Conservation (phyloP, 2,888 invertebrate species). For the Lottia scabra region DNA sequence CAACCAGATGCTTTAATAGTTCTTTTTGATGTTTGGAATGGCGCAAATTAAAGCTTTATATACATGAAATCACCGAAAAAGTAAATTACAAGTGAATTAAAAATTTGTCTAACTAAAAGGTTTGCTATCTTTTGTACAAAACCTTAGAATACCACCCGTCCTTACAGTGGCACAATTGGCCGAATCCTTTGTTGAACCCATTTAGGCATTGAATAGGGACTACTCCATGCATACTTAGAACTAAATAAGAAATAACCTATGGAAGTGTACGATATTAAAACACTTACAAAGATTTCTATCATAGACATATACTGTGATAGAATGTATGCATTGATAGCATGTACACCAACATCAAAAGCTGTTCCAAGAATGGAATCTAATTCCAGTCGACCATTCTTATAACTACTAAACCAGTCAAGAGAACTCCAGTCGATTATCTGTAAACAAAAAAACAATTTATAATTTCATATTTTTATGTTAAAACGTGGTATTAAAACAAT, state of each 20-base stretch:
- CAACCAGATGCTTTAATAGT: no score
- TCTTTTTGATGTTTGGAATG: no score
- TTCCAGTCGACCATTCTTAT: conserved; percentile 38
- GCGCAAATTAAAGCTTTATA: no score
- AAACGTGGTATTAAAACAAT: no score
- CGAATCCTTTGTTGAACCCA: conserved; percentile 53
- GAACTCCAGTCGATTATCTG: conserved; percentile 64
- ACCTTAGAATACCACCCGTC: no score
- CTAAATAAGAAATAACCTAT: not conserved
- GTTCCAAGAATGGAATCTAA: conserved; percentile 54
- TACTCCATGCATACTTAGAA: conserved; percentile 50
- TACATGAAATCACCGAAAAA: no score
- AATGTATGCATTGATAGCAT: conserved; percentile 47
- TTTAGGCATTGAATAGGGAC: conserved; percentile 44
- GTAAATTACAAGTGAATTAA: no score
- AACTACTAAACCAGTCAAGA: conserved; percentile 52
- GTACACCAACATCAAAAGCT: conserved; percentile 54
- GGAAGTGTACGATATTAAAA: conserved; percentile 37
- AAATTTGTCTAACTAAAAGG: no score
- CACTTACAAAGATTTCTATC: conserved; percentile 38
- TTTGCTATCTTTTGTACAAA: no score
- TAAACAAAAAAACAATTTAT: conserved; percentile 7
- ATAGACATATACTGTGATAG: conserved; percentile 43
- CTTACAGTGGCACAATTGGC: not conserved
- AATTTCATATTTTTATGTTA: no score